Evolutionary conservation across 2,888 invertebrate genomes (phyloP), one percentile per base, ranked within the genome.

Genomic region (Troides oblongomaculatus): DNA sequence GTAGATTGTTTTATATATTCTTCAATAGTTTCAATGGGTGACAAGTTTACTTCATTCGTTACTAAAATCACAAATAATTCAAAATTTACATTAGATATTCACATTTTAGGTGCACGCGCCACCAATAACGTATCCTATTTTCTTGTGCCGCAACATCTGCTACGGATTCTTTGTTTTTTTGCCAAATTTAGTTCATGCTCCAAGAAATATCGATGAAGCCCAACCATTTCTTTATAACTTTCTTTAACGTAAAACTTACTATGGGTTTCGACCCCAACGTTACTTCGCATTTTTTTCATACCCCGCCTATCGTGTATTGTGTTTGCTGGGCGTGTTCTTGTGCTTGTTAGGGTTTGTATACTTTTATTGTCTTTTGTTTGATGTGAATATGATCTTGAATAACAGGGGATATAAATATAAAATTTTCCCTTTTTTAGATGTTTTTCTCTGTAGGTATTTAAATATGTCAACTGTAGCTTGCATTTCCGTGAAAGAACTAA

Each of bases 131-230:
- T 66, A 57, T 57, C 57, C 57, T 30, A 7, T 43, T 58, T 68
- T 7, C 46, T 62, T 39, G 58, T 68, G 18, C 53, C 53, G 18
- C 46, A 46, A 58, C 66, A 60, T 66, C 64, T 64, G 64, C 64
- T 39, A 30, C 23, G 14, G 21, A 53, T 58, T 25, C 23, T 17
- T 18, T 66, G 30, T 66, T 30, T 30, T 36, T 56, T 21, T 36
- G 23, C 2, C n/a, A 39, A 67, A 53, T 62, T 69, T 46, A 21
- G 23, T 62, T 63, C 56, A 39, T 39, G 18, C 60, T 50, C 57
- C 25, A 50, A 58, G 30, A 69, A 62, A 65, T 69, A 62, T 62
- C 65, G 50, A 65, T 50, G 30, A 59, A 66, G 23, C 50, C 62
- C 23, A n/a, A 46, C 50, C 58, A 62, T 10, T 62, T 62, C 39